phyloP scores from a whole-genome alignment of 2,797 vertebrate genomes.

The Triplophysa bombifrons region DNA sequence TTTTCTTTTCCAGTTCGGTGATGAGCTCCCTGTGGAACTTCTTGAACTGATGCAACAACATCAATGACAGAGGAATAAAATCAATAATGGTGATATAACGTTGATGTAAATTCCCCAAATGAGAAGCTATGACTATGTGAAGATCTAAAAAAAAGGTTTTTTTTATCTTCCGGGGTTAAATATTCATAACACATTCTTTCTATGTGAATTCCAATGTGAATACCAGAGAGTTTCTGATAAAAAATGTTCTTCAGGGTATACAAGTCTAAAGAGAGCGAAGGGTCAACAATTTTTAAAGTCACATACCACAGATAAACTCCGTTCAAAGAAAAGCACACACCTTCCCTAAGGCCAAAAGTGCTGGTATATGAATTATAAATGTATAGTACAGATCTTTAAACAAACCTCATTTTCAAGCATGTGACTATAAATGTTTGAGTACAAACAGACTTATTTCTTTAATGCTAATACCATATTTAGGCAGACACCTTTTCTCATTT shows the following conservation, averaged over 20 bases:
- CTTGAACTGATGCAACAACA: slow-evolving; percentile 82
- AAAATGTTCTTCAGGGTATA: not conserved
- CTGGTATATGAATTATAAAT: not conserved
- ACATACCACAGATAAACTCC: slow-evolving; percentile 14
- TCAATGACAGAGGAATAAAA: not conserved
- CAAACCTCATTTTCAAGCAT: not conserved
- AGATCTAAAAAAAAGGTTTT: slow-evolving; percentile 20
- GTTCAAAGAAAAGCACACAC: not conserved
- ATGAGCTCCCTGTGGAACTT: slow-evolving; percentile 93
- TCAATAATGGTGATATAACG: not conserved
- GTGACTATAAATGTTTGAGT: not conserved
- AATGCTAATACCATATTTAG: not conserved
- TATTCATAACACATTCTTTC: slow-evolving; percentile 57
- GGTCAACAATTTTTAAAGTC: slow-evolving; percentile 15
- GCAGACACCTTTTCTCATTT: not conserved
- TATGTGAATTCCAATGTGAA: not conserved
- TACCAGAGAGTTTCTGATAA: slow-evolving; percentile 40
- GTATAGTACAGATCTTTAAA: not conserved
- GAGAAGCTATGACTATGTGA: not conserved
- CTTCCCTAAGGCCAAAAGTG: not conserved
- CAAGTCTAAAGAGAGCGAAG: not conserved
- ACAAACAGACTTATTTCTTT: not conserved
- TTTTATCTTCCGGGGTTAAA: slow-evolving; percentile 66
- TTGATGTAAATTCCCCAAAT: not conserved
- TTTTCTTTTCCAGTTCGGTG: slow-evolving; percentile 93